Conservation (phyloP, 2,113 vertebrate species). For the Zapus hudsonius region DNA sequence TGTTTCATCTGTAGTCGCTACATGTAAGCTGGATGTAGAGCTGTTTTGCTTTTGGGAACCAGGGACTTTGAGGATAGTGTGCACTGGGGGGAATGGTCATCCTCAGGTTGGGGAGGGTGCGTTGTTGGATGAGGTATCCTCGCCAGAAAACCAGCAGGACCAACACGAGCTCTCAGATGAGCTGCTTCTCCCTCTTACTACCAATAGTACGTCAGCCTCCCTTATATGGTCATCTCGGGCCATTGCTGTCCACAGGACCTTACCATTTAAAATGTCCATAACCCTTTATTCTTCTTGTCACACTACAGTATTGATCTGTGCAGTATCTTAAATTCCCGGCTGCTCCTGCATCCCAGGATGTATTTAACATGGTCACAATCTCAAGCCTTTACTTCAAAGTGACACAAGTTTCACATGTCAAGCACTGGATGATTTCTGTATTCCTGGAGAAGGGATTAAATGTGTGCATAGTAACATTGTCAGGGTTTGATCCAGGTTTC, state of each 20-base stretch:
- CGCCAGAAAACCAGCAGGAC: neutral
- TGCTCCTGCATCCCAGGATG: neutral
- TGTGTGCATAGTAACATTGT: neutral
- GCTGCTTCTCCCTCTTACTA: neutral
- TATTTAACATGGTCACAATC: neutral
- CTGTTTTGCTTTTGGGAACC: neutral
- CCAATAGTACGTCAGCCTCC: neutral
- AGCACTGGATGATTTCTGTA: neutral
- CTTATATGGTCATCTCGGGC: neutral
- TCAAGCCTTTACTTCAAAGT: neutral
- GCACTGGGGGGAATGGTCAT: neutral
- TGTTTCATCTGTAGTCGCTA: neutral
- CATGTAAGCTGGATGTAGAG: conserved; percentile 5
- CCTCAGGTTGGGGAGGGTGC: neutral
- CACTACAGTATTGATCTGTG: neutral
- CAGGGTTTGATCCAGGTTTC: too few relatives aligned
- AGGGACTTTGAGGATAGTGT: neutral
- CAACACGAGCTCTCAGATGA: neutral
- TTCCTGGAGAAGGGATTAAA: neutral
- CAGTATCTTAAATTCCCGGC: neutral
- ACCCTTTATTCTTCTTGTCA: neutral
- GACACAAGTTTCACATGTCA: neutral
- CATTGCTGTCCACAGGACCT: neutral
- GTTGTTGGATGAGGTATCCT: conserved; percentile 43
- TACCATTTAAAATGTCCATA: neutral